phyloP scores from a whole-genome alignment of 2,113 vertebrate species.

The Sebastes schlegelii region DNA sequence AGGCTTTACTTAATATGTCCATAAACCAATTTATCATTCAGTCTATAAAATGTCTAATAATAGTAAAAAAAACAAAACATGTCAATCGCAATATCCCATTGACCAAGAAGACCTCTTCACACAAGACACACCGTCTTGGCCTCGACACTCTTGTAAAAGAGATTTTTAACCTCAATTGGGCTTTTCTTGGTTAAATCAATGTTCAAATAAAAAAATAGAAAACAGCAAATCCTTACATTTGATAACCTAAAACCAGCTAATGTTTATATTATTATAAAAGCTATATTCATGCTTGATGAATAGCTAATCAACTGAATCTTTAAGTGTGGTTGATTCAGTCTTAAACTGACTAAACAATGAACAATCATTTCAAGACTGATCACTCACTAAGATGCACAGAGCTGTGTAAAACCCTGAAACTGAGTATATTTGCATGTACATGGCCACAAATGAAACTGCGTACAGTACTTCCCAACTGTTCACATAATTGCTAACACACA shows the following conservation, averaged over 20 bases:
- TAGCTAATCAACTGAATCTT: too few relatives aligned
- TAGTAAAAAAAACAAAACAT: not conserved
- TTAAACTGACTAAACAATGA: not conserved
- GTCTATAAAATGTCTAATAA: not conserved
- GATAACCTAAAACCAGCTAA: not conserved
- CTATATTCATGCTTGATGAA: too few relatives aligned
- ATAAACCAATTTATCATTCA: not conserved
- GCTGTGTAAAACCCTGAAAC: not conserved
- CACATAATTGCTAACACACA: conserved; percentile 15
- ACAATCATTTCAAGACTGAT: not conserved
- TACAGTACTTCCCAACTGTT: conserved; percentile 15
- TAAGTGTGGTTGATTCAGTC: too few relatives aligned
- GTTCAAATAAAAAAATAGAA: not conserved
- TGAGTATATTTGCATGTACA: not conserved
- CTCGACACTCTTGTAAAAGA: not conserved
- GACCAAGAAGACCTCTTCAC: too few relatives aligned
- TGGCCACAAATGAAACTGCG: conserved; percentile 1
- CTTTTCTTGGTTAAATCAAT: not conserved
- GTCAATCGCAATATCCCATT: not conserved
- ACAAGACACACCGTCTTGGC: not conserved
- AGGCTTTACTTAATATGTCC: not conserved
- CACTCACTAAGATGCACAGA: not conserved
- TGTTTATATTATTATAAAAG: too few relatives aligned
- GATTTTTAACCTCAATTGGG: too few relatives aligned
- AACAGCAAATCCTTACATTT: not conserved